Evolutionary conservation across 2,113 vertebrate genomes (phyloP), one percentile per base, ranked within the genome.

Genomic region (Mesocricetus auratus): DNA sequence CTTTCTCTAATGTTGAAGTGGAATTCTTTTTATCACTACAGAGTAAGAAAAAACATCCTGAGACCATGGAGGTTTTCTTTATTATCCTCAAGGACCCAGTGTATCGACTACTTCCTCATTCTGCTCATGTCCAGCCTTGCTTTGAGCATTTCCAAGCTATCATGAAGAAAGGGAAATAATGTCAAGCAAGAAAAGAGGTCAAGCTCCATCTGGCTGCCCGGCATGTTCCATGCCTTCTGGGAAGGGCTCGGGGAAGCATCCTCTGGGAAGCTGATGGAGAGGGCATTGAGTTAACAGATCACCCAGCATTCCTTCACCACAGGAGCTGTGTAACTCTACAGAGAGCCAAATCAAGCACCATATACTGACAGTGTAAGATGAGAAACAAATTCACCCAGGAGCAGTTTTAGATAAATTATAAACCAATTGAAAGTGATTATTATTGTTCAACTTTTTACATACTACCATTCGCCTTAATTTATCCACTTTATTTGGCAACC

Each of bases 401-500:
- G 6, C 39, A 53, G 77, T 78, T 64, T 24, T 26, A 86, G 73
- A 78, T 78, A 71, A 87, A 21, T 36, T 10, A 31, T 58, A 86
- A 93, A 78, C 15, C 42, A 58, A 75, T 26, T 2, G 15, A 75
- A 66, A 74, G 42, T 47, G 86, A 21, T n/a, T 7, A 58, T 71
- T 79, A 66, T 39, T 22, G 45, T 21, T 81, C 58, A 69, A 45
- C 0, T 68, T 42, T 86, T 74, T 79, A 13, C 79, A 83, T 58
- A 16, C 68, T 6, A 62, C 2, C n/a, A 12, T 53, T 90, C 39
- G 69, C 26, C 8, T 9, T 26, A 7, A 79, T 87, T 69, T 64
- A 85, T 95, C 82, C 33, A 56, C 17, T 58, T 74, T 26, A 75
- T 36, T 82, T 94, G 60, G n/a, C 36, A 92, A 82, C 69, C 45